Evolutionary conservation across 2,113 vertebrate genomes (phyloP).

Genomic region (Microcebus jonahi): DNA sequence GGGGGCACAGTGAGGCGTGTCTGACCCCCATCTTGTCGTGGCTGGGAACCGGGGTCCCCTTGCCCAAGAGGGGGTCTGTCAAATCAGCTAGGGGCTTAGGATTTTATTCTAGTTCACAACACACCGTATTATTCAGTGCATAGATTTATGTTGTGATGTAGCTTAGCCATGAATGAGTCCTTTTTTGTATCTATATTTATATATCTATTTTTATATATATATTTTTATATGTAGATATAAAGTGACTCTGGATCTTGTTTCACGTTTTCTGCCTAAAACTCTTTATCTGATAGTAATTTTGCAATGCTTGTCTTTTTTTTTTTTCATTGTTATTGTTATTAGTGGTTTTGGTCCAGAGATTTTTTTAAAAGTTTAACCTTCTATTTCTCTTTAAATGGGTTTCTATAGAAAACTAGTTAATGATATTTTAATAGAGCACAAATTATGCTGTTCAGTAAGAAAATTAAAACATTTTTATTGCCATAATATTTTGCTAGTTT

Average conservation of each 20-base stretch:
- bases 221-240: not conserved
- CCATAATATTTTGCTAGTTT: not conserved
- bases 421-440: not conserved
- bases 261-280: not conserved
- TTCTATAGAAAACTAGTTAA: not conserved
- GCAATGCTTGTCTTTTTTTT: not conserved
- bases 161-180: no score
- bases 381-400: not conserved
- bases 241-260: not conserved
- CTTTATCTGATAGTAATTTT: not conserved
- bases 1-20: no score
- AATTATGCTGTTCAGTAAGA: not conserved
- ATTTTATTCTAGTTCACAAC: no score
- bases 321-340: not conserved
- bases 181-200: no score
- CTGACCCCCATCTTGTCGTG: no score
- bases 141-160: no score
- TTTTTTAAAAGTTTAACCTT: not conserved
- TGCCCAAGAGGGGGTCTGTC: no score
- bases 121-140: no score
- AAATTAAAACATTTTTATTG: not conserved
- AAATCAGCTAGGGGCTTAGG: no score
- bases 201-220: no score
- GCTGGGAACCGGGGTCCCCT: no score
- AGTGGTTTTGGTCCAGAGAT: not conserved